Base-by-base conservation (phyloP, 2,888 invertebrate species). In the Lordiphosa andalusiaca region DNA sequence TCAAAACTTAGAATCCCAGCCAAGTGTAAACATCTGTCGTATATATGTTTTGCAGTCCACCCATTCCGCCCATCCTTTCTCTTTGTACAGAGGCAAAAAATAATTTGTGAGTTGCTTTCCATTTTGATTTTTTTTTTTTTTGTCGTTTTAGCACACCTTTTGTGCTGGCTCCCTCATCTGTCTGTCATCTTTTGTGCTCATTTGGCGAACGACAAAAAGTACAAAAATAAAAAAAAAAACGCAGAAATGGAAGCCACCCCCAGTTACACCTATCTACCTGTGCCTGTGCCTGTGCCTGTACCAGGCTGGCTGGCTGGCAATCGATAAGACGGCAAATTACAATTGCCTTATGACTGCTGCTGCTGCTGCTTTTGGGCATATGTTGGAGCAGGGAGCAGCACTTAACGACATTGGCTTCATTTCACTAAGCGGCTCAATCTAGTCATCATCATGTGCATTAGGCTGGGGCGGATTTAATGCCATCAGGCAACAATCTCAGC, bases 261-360 rank as follows among this genome's bases (percentile, higher is more conserved):
- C 6, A 5, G 9, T 4, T 36, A 16, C 35, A 35, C 13, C 23
- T 16, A 13, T 13, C 25, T 6, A 12, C 6, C 19, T 2, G 19
- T 19, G 4, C 19, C 19, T 19, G 19, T 19, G 4, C 19, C 19
- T 19, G 19, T 19, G 4, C 19, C 19, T 19, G 19, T 19, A 19
- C 19, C 19, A 2, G 19, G 19, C 16, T 16, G 16, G 16, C 6
- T n/a, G 9, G n/a, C 6, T 35, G 12, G 36, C 51, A 69, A 73
- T 72, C 70, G 66, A 72, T 76, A 69, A 57, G 48, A 59, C 6
- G 44, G 30, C 25, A 48, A 59, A 72, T 72, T 55, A 61, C 62
- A 65, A 56, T 61, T 42, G 50, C 47, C 51, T 74, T 57, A 51
- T 48, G 53, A 36, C 16, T 30, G 42, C 42, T 25, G 46, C 53